Evolutionary conservation across 1,140 invertebrate genomes (phyloP).

Genomic region (Eriocheir sinensis): DNA sequence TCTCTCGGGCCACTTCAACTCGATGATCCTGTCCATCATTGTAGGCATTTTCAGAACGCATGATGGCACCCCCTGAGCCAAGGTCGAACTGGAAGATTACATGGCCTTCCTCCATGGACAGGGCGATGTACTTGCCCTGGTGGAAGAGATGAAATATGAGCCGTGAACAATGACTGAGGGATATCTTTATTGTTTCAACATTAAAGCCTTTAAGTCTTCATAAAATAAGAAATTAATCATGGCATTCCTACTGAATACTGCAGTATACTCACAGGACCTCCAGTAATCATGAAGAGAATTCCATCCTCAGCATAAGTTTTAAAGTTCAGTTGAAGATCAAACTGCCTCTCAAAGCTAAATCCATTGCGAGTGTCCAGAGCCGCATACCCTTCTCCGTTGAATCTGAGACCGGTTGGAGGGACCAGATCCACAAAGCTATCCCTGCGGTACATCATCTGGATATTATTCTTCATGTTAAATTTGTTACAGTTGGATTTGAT

Average conservation of each 20-base stretch:
- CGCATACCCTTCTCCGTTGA: constrained; percentile 93
- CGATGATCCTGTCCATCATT: constrained; percentile 94
- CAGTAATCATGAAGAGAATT: constrained; percentile 86
- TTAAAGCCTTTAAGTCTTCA: constrained; percentile 18
- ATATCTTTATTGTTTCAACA: constrained; percentile 33
- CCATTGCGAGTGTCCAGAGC: constrained; percentile 85
- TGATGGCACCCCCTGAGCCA: constrained; percentile 85
- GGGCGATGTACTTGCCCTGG: constrained; percentile 69
- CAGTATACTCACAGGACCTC: constrained; percentile 82
- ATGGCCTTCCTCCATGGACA: constrained; percentile 71
- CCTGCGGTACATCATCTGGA: constrained; percentile 76
- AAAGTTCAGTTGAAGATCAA: constrained; percentile 89
- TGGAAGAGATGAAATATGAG: constrained; percentile 11
- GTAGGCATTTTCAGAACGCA: constrained; percentile 85
- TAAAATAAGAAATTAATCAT: not conserved
- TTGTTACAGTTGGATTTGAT: not conserved
- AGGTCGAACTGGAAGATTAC: constrained; percentile 79
- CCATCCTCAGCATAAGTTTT: constrained; percentile 94
- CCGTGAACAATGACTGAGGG: constrained; percentile 72
- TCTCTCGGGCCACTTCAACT: constrained; percentile 87
- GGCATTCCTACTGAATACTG: not conserved
- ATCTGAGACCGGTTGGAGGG: constrained; percentile 88
- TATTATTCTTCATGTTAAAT: too few relatives aligned
- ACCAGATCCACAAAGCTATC: constrained; percentile 85
- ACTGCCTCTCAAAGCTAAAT: constrained; percentile 84